Base-by-base conservation (phyloP, 1,140 invertebrate genomes). In the Atopsyche davidsoni region DNA sequence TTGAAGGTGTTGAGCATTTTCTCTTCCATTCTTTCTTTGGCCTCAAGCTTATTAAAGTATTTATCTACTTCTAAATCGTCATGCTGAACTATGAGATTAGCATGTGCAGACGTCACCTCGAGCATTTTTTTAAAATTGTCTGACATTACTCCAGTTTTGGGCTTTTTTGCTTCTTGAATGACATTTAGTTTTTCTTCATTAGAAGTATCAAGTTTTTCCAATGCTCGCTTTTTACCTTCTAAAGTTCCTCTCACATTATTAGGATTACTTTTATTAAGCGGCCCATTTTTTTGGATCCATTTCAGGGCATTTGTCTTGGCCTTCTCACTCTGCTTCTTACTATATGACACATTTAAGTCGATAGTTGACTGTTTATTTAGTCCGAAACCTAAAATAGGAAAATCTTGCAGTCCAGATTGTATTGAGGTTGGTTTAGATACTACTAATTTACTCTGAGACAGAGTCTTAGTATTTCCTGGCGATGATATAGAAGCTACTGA, bases 1-100 rank as follows among this genome's bases (percentile, higher is more conserved):
- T 92, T 87, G 61, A 76, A 91, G 4, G 89, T 94, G 25, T 75
- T 80, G 14, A 85, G 64, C 89, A 96, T 92, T 70, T 96, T 95
- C 46, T 93, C 85, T 65, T 96, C 93, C 79, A 95, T 82, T 56
- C 79, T 78, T 69, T 97, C 93, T 62, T 92, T 96, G 53, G 83
- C 82, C 66, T 95, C 92, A 41, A 95, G 64, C 62, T 86, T 87
- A 51, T 82, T 79, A 55, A 96, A 96, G 65, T 96, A 96, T 58
- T 89, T 83, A 13, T 92, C 86, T 62, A 89, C 76, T 48, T 82
- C 82, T 59, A 87, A 77, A 41, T 82, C 71, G 40, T 93, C 82
- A 21, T 82, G 78, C 53, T 79, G 68, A 59, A 87, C 76, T 2
- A 92, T 76, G 11, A 93, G 71, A 64, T 87, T 82, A 4, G 75